Percentiles rank a stretch among this genome's conserved stretches.
Conservation (phyloP, 2,113 vertebrate species). For the Mus musculus region GRCm39 chr15:95687501-95688000, state of each 20-base stretch:
- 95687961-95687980: not conserved
- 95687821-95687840: conserved; percentile 8
- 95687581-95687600: not conserved
- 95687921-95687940: conserved; percentile 28
- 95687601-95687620: not conserved
- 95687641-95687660: no score
- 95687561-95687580: not conserved
- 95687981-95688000: no score
- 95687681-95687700: not conserved
- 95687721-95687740: not conserved
- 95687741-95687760: not conserved
- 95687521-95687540: not conserved
- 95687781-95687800: conserved; percentile 23
- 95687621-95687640: not conserved
- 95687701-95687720: no score
- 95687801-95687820: not conserved
- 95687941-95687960: not conserved
- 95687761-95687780: conserved; percentile 23
- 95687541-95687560: no score
- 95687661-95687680: not conserved
- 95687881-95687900: not conserved
- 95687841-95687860: not conserved
- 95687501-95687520: not conserved
- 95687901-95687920: not conserved
- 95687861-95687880: not conserved